Conservation (phyloP, 2,888 invertebrate species). For the Deroplatys truncata region DNA sequence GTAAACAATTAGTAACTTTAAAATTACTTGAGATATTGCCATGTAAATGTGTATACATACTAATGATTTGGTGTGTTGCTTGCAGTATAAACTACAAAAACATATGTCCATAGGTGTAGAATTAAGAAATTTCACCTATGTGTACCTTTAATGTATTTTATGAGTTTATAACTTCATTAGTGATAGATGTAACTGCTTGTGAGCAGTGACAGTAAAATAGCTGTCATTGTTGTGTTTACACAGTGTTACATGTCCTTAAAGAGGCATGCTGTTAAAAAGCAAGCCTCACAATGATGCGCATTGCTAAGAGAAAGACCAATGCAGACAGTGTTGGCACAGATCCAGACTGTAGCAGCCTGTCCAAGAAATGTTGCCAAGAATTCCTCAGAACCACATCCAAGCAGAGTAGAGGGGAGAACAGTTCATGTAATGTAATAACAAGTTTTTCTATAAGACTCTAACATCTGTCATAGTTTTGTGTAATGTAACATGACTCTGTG, state of each 20-base stretch:
- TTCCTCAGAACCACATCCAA: constrained; percentile 13
- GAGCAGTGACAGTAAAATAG: too few relatives aligned
- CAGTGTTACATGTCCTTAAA: neutral
- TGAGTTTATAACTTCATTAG: too few relatives aligned
- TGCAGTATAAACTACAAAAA: too few relatives aligned
- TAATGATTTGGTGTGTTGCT: too few relatives aligned
- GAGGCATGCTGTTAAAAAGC: neutral
- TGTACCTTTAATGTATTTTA: too few relatives aligned
- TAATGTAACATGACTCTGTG: neutral
- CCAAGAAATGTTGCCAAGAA: constrained; percentile 19
- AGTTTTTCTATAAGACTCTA: neutral
- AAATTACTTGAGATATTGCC: too few relatives aligned
- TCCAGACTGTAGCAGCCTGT: constrained; percentile 14
- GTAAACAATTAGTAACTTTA: too few relatives aligned
- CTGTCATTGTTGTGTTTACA: neutral
- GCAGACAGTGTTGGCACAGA: constrained; percentile 6
- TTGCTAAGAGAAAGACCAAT: neutral
- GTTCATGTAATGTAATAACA: neutral
- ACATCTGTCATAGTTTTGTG: constrained; percentile 7
- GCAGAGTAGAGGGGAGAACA: neutral
- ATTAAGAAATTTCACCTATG: too few relatives aligned
- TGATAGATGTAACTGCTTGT: too few relatives aligned
- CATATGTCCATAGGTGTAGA: too few relatives aligned
- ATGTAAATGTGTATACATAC: too few relatives aligned
- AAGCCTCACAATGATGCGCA: neutral